phyloP scores from a whole-genome alignment of 2,113 vertebrate genomes.

The Galeopterus variegatus region DNA sequence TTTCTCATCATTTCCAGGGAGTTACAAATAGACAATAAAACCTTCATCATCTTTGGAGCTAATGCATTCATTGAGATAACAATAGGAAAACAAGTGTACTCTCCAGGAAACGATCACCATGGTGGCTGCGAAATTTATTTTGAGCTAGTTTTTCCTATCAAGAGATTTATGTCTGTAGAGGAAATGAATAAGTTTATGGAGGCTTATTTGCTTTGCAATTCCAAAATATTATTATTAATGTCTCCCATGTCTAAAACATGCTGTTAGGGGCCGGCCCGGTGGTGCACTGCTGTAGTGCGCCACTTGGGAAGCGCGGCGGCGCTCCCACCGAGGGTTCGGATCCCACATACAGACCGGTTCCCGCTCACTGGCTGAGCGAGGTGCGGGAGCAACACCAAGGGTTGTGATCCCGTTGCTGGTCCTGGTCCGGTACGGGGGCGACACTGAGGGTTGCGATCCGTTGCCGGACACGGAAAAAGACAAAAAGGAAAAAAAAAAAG shows the following conservation, averaged over 20 bases:
- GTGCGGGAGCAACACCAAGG: too few relatives aligned
- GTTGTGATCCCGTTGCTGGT: too few relatives aligned
- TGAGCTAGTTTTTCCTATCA: conserved; percentile 20
- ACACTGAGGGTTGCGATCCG: too few relatives aligned
- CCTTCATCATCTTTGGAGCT: not conserved
- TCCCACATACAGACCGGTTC: too few relatives aligned
- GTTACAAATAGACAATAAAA: conserved; percentile 63
- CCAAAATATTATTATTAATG: not conserved
- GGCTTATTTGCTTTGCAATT: conserved; percentile 18
- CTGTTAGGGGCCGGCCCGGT: too few relatives aligned
- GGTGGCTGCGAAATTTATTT: conserved; percentile 4
- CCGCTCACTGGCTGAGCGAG: too few relatives aligned
- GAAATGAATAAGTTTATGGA: conserved; percentile 29
- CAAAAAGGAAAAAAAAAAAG: too few relatives aligned
- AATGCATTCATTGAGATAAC: conserved; percentile 43
- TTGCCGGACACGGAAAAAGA: too few relatives aligned
- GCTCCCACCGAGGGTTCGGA: too few relatives aligned
- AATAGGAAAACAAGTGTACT: conserved; percentile 48
- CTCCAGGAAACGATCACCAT: conserved; percentile 56
- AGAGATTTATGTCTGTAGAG: conserved; percentile 20
- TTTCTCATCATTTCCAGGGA: conserved; percentile 52
- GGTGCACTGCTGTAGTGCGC: too few relatives aligned
- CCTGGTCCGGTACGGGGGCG: too few relatives aligned
- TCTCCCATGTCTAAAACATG: not conserved
- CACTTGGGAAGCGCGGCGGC: too few relatives aligned